A percentile compares a stretch with the other conserved stretches of the same genome.
These are phyloP conservation scores for Drosophila pseudotakahashii DNA, from an alignment of 2,888 invertebrate species.

Conservation along the genomic window DNA sequence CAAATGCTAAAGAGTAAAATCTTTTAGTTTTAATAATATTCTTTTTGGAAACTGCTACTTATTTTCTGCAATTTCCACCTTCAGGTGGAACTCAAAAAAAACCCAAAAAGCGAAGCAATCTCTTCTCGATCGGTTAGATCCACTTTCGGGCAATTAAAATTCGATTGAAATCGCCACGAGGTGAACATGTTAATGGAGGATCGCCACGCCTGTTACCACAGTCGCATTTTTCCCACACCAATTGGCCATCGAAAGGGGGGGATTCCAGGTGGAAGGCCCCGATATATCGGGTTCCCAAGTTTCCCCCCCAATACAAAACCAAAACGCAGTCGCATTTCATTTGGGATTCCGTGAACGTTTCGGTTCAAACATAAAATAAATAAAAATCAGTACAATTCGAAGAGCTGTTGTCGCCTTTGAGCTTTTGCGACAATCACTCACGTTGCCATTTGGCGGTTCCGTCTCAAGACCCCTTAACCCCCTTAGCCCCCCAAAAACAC, in stretches of 20 bases:
- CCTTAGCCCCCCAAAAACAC: slow-evolving; percentile 10
- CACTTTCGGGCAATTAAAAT: slow-evolving; percentile 55
- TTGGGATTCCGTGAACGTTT: slow-evolving; percentile 80
- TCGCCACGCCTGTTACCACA: slow-evolving; percentile 55
- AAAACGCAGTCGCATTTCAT: slow-evolving; percentile 61
- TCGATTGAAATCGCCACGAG: slow-evolving; percentile 51
- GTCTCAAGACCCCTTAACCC: slow-evolving; percentile 24
- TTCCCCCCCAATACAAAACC: background rate
- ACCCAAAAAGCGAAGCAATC: background rate
- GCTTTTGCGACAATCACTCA: slow-evolving; percentile 79
- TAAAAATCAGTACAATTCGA: slow-evolving; percentile 80
- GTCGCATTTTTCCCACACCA: slow-evolving; percentile 66
- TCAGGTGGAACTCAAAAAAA: background rate
- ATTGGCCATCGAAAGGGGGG: slow-evolving; percentile 47
- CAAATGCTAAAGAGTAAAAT: too few relatives aligned
- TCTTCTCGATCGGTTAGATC: slow-evolving; percentile 13
- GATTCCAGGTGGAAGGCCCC: background rate
- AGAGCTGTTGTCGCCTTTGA: slow-evolving; percentile 74
- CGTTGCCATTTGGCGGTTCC: slow-evolving; percentile 55
- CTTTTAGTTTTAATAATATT: too few relatives aligned
- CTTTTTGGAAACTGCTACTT: too few relatives aligned
- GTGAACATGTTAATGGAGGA: slow-evolving; percentile 60
- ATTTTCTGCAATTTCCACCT: too few relatives aligned
- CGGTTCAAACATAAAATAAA: slow-evolving; percentile 81
- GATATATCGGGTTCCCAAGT: slow-evolving; percentile 8